phyloP scores from a whole-genome alignment of 1,140 invertebrate species.

The Bombus turneri region DNA sequence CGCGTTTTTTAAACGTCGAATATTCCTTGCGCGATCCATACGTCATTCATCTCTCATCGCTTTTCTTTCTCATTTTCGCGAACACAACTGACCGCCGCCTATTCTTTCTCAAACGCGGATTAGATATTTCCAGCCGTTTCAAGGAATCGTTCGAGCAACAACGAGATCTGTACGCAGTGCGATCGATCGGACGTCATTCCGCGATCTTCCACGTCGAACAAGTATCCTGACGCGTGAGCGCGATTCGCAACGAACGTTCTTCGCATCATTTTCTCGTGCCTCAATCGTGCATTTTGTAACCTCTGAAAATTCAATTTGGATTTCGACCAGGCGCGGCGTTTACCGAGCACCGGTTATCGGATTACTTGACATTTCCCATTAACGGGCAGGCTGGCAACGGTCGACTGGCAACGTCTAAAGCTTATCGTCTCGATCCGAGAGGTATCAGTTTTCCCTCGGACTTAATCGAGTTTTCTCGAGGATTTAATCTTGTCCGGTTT shows the following conservation, averaged over 20 bases:
- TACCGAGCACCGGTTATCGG: constrained; percentile 53
- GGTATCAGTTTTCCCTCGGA: constrained; percentile 41
- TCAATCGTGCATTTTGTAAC: constrained; percentile 49
- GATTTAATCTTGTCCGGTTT: constrained; percentile 28
- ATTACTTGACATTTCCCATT: constrained; percentile 66
- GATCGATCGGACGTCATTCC: background rate
- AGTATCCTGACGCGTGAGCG: background rate
- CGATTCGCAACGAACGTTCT: background rate
- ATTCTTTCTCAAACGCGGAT: no score
- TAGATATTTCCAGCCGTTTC: background rate
- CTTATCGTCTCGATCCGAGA: constrained; percentile 50
- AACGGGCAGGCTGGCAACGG: constrained; percentile 23
- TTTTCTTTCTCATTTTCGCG: no score
- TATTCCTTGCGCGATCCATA: background rate
- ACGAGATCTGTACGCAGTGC: background rate
- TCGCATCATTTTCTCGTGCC: constrained; percentile 16
- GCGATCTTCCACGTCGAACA: background rate
- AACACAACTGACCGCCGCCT: no score
- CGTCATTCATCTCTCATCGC: no score
- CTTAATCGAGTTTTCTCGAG: background rate
- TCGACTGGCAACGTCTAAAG: constrained; percentile 39
- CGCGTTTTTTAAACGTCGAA: background rate
- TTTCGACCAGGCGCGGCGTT: constrained; percentile 45
- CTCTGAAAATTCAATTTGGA: constrained; percentile 57
- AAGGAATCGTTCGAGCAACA: background rate